Evolutionary conservation across 2,888 invertebrate species (phyloP).

Genomic region (Hemaris fuciformis): DNA sequence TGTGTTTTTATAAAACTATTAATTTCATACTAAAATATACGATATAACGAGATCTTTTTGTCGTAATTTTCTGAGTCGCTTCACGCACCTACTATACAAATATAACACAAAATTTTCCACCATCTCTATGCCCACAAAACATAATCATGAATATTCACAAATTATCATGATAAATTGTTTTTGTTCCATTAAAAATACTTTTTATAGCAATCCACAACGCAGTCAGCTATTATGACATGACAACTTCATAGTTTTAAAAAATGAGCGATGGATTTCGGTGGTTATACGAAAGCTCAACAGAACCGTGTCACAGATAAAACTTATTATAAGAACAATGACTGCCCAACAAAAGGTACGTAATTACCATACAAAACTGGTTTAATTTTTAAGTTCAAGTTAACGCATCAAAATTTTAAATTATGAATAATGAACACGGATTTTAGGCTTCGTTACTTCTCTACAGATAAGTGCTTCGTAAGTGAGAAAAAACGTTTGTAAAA

Average conservation of each 20-base stretch:
- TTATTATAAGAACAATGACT: constrained; percentile 51
- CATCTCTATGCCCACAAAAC: not conserved
- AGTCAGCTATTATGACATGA: not conserved
- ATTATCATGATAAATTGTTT: not conserved
- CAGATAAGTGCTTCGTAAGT: constrained; percentile 50
- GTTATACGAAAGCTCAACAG: constrained; percentile 8
- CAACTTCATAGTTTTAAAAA: not conserved
- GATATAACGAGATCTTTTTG: not conserved
- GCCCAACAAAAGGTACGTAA: constrained; percentile 55
- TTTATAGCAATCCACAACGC: not conserved
- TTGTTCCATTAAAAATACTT: not conserved
- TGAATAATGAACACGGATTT: constrained; percentile 72
- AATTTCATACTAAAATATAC: not conserved
- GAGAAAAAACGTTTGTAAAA: constrained; percentile 41
- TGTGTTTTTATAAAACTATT: not conserved
- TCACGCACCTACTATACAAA: not conserved
- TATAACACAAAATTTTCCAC: not conserved
- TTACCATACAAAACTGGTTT: constrained; percentile 67
- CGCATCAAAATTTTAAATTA: constrained; percentile 64
- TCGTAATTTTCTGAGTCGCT: not conserved
- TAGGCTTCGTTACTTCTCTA: constrained; percentile 71
- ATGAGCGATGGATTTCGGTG: constrained; percentile 1
- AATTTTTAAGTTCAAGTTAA: constrained; percentile 54
- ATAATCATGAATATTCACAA: constrained; percentile 4
- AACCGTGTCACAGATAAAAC: constrained; percentile 15